phyloP scores from a whole-genome alignment of 2,888 invertebrate genomes.

The Gymnosoma rotundatum region DNA sequence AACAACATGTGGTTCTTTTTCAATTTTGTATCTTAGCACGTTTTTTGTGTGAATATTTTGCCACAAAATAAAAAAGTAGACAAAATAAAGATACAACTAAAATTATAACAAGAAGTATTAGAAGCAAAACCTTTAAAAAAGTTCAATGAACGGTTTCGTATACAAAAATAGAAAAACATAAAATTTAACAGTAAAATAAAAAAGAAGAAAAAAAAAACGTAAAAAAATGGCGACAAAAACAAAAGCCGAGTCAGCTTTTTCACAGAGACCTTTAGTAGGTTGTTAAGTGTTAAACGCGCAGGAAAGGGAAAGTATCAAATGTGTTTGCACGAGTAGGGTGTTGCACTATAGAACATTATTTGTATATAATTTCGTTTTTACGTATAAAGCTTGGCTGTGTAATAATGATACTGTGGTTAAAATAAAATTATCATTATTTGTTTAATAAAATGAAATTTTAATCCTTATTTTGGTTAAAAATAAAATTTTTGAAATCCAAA shows the following conservation, averaged over 20 bases:
- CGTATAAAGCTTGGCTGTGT: too few relatives aligned
- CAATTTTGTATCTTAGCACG: slow-evolving; percentile 34
- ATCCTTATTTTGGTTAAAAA: too few relatives aligned
- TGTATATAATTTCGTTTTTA: not conserved
- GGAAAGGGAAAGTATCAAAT: not conserved
- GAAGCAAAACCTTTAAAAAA: slow-evolving; percentile 30
- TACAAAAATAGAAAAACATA: slow-evolving; percentile 27
- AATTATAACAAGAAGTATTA: slow-evolving; percentile 38
- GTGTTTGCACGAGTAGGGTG: not conserved
- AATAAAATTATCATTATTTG: not conserved
- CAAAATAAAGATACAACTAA: slow-evolving; percentile 50
- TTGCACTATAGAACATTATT: not conserved
- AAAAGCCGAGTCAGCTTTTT: slow-evolving; percentile 53
- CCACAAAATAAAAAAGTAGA: slow-evolving; percentile 39
- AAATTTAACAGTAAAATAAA: slow-evolving; percentile 19
- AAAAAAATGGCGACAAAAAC: slow-evolving; percentile 54
- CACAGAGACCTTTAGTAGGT: slow-evolving; percentile 31
- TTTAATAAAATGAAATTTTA: too few relatives aligned
- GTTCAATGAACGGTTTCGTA: slow-evolving; percentile 71
- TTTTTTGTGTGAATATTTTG: slow-evolving; percentile 15
- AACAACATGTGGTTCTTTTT: slow-evolving; percentile 60
- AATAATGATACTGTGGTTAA: not conserved
- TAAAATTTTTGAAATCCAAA: too few relatives aligned
- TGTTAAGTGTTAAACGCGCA: slow-evolving; percentile 43
- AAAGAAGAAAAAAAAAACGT: slow-evolving; percentile 26